A percentile compares a stretch with the other conserved stretches of the same genome.
These are phyloP conservation scores for Sphenopsis melanotis DNA, from an alignment of 2,797 vertebrate species.

Conservation along the genomic window DNA sequence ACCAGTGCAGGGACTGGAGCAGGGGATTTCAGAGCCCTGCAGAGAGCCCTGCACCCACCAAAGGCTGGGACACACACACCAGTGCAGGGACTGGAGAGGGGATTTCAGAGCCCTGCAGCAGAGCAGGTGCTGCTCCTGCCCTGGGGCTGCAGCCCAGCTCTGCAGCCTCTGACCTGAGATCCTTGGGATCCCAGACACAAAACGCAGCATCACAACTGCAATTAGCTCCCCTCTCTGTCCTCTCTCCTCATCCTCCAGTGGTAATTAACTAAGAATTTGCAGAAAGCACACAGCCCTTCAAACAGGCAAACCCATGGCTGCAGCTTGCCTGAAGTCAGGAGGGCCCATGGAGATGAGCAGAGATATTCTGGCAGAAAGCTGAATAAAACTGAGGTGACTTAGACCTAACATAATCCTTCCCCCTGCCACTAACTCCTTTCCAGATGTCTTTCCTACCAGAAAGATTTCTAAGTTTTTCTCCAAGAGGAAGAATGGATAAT, in stretches of 20 bases:
- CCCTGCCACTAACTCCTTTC: neutral
- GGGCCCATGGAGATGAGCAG: neutral
- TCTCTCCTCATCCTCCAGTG: neutral
- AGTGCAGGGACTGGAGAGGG: fast-evolving
- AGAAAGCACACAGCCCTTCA: neutral
- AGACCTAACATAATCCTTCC: neutral
- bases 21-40: too few species aligned
- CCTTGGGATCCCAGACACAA: neutral
- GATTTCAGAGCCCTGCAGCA: neutral
- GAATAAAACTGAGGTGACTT: neutral
- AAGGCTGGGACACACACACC: too few species aligned
- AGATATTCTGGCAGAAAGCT: neutral
- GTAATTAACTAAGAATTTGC: neutral
- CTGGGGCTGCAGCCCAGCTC: neutral
- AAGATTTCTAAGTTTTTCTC: neutral
- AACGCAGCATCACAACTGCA: neutral
- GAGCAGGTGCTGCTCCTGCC: neutral
- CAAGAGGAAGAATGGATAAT: neutral
- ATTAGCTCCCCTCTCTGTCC: fast-evolving
- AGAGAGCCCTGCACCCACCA: too few species aligned
- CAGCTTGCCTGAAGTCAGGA: neutral
- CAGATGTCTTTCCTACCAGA: neutral
- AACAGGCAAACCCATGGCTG: neutral
- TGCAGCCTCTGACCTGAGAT: neutral
- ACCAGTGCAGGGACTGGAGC: too few species aligned